These are phyloP conservation scores for Glareola pratincola DNA, from an alignment of 2,113 vertebrate genomes.

Conservation along the genomic window DNA sequence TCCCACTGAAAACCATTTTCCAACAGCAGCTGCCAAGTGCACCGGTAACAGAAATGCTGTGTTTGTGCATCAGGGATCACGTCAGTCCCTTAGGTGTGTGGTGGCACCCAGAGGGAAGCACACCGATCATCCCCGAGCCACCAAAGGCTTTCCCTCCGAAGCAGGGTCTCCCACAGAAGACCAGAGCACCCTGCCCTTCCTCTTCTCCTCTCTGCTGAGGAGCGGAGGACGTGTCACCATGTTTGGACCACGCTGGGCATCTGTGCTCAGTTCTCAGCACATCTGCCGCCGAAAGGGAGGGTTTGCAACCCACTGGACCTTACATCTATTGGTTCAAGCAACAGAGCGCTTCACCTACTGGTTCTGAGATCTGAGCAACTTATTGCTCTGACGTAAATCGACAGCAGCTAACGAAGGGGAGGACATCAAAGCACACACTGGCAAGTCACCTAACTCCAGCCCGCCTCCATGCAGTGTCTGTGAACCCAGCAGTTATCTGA, in stretches of 20 bases:
- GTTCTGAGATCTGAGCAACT: background rate
- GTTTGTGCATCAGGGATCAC: background rate
- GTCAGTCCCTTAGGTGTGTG: rapidly evolving
- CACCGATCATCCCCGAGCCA: rapidly evolving
- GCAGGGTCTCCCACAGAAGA: background rate
- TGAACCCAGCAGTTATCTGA: background rate
- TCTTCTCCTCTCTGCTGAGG: background rate
- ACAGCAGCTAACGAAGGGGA: background rate
- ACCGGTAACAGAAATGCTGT: background rate
- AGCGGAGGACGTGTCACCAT: rapidly evolving
- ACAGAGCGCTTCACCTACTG: background rate
- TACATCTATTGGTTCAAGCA: background rate
- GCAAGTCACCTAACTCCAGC: background rate
- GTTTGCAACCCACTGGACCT: background rate
- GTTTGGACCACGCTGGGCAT: background rate
- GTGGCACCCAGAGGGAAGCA: background rate
- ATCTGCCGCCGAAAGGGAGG: rapidly evolving
- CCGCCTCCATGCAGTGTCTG: rapidly evolving
- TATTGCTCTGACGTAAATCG: background rate
- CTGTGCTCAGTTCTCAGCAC: background rate
- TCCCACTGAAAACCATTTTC: background rate
- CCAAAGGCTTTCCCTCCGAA: background rate
- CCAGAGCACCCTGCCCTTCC: background rate
- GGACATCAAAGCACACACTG: background rate
- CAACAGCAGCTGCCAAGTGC: background rate